phyloP scores from a whole-genome alignment of 2,888 invertebrate species.

The Steinernema carpocapsae region DNA sequence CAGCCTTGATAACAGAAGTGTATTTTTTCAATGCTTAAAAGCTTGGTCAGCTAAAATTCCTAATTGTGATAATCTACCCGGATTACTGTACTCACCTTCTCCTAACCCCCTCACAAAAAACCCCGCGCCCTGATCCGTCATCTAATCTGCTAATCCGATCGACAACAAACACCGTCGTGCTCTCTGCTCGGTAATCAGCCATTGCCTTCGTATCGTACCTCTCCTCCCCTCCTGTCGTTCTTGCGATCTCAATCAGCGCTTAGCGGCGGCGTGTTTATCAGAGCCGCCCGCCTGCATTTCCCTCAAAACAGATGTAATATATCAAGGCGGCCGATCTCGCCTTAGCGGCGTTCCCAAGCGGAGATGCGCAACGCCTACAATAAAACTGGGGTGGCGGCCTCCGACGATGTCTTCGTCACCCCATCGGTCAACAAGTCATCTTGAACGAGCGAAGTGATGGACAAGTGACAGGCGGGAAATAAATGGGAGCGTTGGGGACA shows the following conservation, averaged over 20 bases:
- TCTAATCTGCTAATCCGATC: conserved; percentile 28
- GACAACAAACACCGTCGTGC: conserved; percentile 16
- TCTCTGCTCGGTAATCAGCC: conserved; percentile 6
- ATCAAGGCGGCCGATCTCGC: conserved; percentile 10
- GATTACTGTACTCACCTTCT: not conserved
- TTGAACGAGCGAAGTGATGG: not conserved
- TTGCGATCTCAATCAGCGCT: not conserved
- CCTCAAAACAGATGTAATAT: conserved; percentile 33
- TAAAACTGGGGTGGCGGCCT: conserved; percentile 23
- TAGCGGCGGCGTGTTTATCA: conserved; percentile 31
- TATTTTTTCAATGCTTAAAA: no score
- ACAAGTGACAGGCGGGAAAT: conserved; percentile 30
- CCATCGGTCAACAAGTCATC: conserved; percentile 25
- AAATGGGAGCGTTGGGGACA: not conserved
- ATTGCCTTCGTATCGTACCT: no score
- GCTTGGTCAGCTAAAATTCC: not conserved
- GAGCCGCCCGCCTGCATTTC: conserved; percentile 1
- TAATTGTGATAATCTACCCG: not conserved
- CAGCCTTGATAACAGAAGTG: no score
- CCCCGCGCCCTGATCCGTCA: conserved; percentile 11
- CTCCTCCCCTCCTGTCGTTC: no score
- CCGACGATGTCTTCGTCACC: not conserved
- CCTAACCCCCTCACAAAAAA: not conserved
- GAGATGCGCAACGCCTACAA: conserved; percentile 30
- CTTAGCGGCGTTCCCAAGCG: conserved; percentile 5